Conservation (phyloP, 2,113 vertebrate species). For the Cheirogaleus medius region DNA sequence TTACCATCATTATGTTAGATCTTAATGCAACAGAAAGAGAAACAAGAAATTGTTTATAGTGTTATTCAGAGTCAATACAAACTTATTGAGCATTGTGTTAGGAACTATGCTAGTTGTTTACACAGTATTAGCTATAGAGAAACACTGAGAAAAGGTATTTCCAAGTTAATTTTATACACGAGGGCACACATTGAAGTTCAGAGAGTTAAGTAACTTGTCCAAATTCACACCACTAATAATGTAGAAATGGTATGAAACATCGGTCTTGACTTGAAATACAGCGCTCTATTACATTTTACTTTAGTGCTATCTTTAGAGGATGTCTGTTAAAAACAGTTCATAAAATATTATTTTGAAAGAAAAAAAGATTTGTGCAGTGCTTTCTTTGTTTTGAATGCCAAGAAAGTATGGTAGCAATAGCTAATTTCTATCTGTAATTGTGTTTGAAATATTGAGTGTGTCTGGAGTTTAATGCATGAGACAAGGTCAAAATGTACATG, state of each 20-base stretch:
- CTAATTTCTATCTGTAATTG: constrained; percentile 26
- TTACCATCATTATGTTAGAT: neutral
- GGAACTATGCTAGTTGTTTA: neutral
- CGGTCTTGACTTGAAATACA: neutral
- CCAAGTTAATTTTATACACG: neutral
- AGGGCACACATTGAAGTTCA: neutral
- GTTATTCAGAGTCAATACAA: neutral
- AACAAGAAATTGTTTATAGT: neutral
- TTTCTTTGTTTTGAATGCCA: constrained; percentile 44
- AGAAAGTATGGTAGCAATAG: constrained; percentile 33
- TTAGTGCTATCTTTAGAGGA: neutral
- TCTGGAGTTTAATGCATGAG: constrained; percentile 30
- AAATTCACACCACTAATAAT: neutral
- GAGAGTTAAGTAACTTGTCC: neutral
- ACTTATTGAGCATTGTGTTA: neutral
- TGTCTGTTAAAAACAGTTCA: neutral
- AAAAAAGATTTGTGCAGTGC: neutral
- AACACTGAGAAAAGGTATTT: neutral
- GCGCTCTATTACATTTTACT: neutral
- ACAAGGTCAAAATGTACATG: neutral
- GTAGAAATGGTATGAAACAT: neutral
- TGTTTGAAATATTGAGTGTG: neutral
- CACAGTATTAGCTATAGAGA: neutral
- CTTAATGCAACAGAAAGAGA: neutral
- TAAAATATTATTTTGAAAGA: constrained; percentile 43